Conservation (phyloP, 2,113 vertebrate genomes). For the Indicator indicator region DNA sequence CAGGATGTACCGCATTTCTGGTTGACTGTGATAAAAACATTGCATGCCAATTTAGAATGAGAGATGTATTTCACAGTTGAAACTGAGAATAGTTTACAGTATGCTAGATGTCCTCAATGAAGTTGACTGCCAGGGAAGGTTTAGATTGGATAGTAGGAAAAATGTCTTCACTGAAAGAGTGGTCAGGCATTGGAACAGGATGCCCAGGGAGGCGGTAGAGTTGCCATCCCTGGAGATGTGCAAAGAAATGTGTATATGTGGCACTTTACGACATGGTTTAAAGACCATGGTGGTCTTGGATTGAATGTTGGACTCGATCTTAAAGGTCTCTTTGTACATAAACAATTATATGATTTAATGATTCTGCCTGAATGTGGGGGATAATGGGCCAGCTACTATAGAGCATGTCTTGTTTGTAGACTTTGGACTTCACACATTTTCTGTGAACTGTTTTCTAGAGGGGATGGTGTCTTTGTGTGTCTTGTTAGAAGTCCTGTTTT, state of each 20-base stretch:
- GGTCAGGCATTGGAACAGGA: too few relatives aligned
- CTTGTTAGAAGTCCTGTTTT: neutral
- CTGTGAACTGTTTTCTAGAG: neutral
- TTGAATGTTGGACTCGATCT: too few relatives aligned
- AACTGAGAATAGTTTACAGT: neutral
- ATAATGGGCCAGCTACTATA: neutral
- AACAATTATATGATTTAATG: too few relatives aligned
- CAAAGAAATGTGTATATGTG: too few relatives aligned
- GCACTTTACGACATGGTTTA: too few relatives aligned
- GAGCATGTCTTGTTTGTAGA: neutral
- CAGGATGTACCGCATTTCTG: neutral
- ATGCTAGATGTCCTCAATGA: neutral
- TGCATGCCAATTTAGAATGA: neutral
- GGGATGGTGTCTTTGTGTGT: neutral
- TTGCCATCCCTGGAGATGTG: too few relatives aligned
- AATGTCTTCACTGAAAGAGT: too few relatives aligned
- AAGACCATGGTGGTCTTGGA: too few relatives aligned
- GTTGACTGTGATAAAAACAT: neutral
- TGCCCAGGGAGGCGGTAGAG: too few relatives aligned
- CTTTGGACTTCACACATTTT: neutral
- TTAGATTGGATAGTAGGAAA: too few relatives aligned
- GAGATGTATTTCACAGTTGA: neutral
- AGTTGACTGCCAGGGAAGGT: neutral
- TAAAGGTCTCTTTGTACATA: too few relatives aligned
- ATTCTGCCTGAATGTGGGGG: neutral